Percentiles rank a stretch among this genome's conserved stretches.
Evolutionary conservation across 2,797 vertebrate genomes (phyloP).

Genomic region (Anableps anableps): DNA sequence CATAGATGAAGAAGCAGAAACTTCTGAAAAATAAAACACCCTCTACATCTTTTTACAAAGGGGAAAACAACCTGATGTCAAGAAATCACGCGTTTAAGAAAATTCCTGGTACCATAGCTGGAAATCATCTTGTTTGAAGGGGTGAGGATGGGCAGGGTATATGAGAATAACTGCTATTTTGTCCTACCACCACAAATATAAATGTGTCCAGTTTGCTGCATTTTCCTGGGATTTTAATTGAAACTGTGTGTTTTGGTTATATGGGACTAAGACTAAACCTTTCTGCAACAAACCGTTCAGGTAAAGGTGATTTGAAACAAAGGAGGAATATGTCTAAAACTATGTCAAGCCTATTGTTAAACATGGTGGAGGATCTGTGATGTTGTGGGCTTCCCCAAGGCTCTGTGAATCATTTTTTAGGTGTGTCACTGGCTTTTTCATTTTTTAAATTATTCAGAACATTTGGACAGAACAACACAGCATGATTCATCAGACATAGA

Average conservation of each 20-base stretch:
- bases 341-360: neutral
- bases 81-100: neutral
- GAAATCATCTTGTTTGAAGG: neutral
- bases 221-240: neutral
- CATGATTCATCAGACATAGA: neutral
- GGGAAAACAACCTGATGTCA: neutral
- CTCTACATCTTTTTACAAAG: neutral
- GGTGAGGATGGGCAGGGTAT: neutral
- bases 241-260: neutral
- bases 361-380: neutral
- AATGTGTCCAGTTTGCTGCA: neutral
- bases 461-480: neutral
- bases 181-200: neutral
- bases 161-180: neutral
- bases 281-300: neutral
- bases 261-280: neutral
- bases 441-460: neutral
- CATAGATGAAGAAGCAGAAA: neutral
- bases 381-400: neutral
- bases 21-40: neutral
- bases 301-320: neutral
- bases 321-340: no score
- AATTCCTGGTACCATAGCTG: neutral
- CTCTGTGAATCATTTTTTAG: neutral
- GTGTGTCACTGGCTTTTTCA: neutral